Conservation (phyloP, 2,113 vertebrate species). For the Corythaixoides concolor region DNA sequence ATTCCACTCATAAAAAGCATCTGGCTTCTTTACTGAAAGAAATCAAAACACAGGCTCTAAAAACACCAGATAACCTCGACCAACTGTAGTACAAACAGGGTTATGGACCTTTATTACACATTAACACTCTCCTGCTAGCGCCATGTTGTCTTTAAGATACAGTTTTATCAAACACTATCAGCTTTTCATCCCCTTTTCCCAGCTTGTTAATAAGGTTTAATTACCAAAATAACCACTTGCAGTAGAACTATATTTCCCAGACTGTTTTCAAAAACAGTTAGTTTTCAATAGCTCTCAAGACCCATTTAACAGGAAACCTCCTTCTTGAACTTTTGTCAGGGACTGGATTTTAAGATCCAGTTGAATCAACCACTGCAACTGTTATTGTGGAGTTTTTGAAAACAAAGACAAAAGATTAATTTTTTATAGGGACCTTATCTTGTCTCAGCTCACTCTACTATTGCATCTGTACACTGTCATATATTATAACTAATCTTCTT, state of each 20-base stretch:
- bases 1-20: neutral
- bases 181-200: neutral
- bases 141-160: neutral
- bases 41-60: neutral
- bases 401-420: neutral
- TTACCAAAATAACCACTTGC: neutral
- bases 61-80: neutral
- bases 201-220: neutral
- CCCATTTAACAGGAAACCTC: neutral
- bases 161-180: neutral
- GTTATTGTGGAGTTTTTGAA: neutral
- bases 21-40: neutral
- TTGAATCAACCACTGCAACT: neutral
- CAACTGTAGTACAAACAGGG: neutral
- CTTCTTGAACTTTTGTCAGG: neutral
- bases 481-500: neutral
- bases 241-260: neutral
- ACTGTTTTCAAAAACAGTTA: neutral
- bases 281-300: neutral
- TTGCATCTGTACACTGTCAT: neutral
- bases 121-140: neutral
- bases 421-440: neutral
- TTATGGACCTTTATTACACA: neutral
- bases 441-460: neutral
- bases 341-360: neutral